A percentile compares a stretch with the other conserved stretches of the same genome.
These are phyloP conservation scores for Megalops atlanticus DNA, from an alignment of 2,113 vertebrate genomes.

Conservation along the genomic window DNA sequence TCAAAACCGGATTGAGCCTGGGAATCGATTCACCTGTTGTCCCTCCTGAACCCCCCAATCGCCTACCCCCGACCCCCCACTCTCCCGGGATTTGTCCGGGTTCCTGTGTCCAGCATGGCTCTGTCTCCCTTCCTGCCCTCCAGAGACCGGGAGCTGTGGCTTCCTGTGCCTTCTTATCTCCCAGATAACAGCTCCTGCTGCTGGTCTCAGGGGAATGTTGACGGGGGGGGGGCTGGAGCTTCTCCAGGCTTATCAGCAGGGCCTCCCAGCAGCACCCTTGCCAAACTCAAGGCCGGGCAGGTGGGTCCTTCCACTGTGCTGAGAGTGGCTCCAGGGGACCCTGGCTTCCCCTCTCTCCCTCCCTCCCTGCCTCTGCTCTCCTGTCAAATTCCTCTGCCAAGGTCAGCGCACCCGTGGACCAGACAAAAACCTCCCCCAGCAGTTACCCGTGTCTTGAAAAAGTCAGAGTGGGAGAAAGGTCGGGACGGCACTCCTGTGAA, in stretches of 20 bases:
- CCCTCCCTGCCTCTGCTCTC: neutral
- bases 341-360: slow-evolving; percentile 24
- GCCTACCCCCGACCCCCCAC: neutral
- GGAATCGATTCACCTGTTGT: too few species aligned
- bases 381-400: neutral
- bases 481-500: neutral
- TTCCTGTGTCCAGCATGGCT: neutral
- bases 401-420: slow-evolving; percentile 4
- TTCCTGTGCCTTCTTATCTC: slow-evolving; percentile 61
- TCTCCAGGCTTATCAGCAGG: slow-evolving; percentile 59
- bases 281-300: slow-evolving; percentile 55
- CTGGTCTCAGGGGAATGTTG: slow-evolving; percentile 8
- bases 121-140: slow-evolving; percentile 39
- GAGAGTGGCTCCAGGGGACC: slow-evolving; percentile 39
- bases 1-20: too few species aligned
- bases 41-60: neutral
- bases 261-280: slow-evolving; percentile 27
- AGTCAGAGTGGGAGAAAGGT: too few species aligned
- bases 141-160: slow-evolving; percentile 40
- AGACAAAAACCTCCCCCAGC: too few species aligned
- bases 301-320: slow-evolving; percentile 52
- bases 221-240: slow-evolving; percentile 22
- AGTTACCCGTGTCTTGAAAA: neutral
- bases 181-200: slow-evolving; percentile 51
- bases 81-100: neutral